A percentile compares a stretch with the other conserved stretches of the same genome.
phyloP scores from a whole-genome alignment of 2,113 vertebrate species.

The Gallinago jamesoni region DNA sequence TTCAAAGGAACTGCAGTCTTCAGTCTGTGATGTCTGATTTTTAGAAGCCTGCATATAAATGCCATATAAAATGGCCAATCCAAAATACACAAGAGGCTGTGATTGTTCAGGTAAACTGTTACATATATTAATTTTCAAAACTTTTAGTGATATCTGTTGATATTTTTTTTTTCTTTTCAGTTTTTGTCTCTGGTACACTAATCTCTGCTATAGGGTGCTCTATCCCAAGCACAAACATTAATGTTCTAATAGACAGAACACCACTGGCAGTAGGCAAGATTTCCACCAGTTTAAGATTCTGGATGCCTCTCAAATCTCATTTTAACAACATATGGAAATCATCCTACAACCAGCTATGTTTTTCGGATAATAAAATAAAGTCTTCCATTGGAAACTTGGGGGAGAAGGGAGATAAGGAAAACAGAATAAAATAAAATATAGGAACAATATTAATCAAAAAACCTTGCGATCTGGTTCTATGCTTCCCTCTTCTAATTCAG shows the following conservation, averaged over 20 bases:
- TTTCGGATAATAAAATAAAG: background rate
- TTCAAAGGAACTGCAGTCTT: background rate
- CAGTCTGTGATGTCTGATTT: background rate
- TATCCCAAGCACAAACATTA: background rate
- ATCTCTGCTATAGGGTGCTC: background rate
- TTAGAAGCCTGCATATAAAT: background rate
- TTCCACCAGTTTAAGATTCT: background rate
- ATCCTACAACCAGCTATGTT: background rate
- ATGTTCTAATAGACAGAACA: background rate
- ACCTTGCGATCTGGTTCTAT: background rate
- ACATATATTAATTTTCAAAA: background rate
- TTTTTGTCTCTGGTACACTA: background rate
- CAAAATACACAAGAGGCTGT: background rate
- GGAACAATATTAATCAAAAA: background rate
- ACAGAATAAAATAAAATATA: background rate
- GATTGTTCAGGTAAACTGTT: background rate
- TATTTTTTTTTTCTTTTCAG: background rate
- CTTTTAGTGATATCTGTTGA: background rate
- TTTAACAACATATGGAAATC: constrained; percentile 28
- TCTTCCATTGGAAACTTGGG: background rate
- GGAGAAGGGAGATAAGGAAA: background rate
- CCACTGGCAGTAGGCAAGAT: background rate
- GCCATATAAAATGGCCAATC: background rate
- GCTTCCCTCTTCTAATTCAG: background rate
- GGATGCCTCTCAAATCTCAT: background rate